Evolutionary conservation across 1,140 invertebrate genomes (phyloP), one percentile per base, ranked within the genome.

Genomic region (Drosophila murphyi): DNA sequence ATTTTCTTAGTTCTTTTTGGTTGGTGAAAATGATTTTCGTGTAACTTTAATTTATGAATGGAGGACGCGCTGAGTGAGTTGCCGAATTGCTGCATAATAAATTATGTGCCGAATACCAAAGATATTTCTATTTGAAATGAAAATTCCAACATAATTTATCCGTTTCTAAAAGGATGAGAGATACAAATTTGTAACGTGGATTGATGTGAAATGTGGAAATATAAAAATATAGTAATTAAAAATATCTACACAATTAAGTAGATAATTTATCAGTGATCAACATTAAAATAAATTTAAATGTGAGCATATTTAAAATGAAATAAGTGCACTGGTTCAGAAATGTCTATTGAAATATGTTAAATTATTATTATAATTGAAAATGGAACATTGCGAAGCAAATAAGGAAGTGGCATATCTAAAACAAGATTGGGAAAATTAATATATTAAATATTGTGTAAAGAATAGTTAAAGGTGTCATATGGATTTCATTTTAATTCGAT

Each of bases 11-110:
- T 57, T 70, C 59, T 72, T 48, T 79, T 62, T 35, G 47, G 51
- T 51, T 45, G 56, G 37, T 28, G 3, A 48, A 41, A 37, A 5
- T 50, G 4, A 3, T 29, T 59, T 72, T 55, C 70, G 62, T 86
- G 82, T 76, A 86, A 82, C 76, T 76, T 79, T 70, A 87, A 86
- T 86, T 86, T 86, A 86, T 88, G 83, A 78, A 82, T 83, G 76
- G 45, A 79, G 62, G 62, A 71, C 70, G 78, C 78, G 73, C 35
- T 56, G 78, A 81, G 71, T 71, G 79, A 82, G 63, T 69, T 64
- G 71, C 59, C 52, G 68, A 34, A 57, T 57, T 3, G 62, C 82
- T 78, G 51, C 41, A 76, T 63, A 72, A 86, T 86, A 86, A 86
- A 86, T 86, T 86, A 88, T 55, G 37, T 47, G 57, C 50, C 35